A percentile compares a stretch with the other conserved stretches of the same genome.
phyloP scores from a whole-genome alignment of 2,113 vertebrate genomes.

The Chlorodrepanis virens region DNA sequence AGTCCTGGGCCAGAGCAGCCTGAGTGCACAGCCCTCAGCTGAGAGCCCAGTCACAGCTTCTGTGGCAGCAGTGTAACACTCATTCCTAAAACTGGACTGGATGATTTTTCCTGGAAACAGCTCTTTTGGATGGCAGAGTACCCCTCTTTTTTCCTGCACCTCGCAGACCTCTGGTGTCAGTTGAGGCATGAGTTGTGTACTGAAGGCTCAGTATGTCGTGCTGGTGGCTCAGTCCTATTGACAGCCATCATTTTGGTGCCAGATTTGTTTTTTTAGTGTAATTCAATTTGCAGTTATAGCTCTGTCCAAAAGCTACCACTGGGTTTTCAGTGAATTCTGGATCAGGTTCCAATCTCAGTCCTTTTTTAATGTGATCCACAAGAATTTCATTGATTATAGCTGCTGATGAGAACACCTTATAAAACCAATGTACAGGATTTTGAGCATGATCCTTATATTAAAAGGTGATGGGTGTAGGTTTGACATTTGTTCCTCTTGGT shows the following conservation, averaged over 20 bases:
- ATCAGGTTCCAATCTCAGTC: neutral
- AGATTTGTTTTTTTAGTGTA: neutral
- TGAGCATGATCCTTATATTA: neutral
- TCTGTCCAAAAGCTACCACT: neutral
- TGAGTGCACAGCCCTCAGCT: neutral
- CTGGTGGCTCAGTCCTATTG: neutral
- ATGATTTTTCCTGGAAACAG: neutral
- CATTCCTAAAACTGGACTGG: neutral
- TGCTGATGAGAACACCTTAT: neutral
- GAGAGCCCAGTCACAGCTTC: neutral
- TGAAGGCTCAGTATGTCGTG: neutral
- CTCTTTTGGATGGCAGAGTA: neutral
- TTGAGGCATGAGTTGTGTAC: neutral
- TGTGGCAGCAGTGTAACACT: neutral
- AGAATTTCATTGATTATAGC: neutral
- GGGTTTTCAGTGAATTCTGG: neutral
- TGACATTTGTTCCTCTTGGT: conserved; percentile 2
- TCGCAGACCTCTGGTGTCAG: neutral
- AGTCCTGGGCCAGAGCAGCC: neutral
- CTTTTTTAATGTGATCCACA: neutral
- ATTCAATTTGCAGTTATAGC: neutral
- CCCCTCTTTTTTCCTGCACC: neutral
- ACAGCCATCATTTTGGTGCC: neutral
- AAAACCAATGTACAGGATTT: neutral
- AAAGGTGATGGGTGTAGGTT: conserved; percentile 48